These are phyloP conservation scores for Taenioides sp. DNA, from an alignment of 2,797 vertebrate species.

Conservation along the genomic window DNA sequence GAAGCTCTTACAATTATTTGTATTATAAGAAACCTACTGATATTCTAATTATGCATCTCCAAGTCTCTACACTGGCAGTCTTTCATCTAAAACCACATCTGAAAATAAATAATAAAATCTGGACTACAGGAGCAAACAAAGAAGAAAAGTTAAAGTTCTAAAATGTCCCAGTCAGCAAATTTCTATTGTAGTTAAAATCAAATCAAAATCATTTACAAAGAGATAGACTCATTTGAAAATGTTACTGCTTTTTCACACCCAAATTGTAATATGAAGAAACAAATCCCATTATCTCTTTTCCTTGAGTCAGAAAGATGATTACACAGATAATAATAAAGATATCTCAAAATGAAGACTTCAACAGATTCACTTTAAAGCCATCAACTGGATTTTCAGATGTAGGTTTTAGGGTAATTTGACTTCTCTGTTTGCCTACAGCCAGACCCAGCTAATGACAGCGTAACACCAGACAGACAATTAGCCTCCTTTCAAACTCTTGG, in stretches of 20 bases:
- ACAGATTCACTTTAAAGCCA: background rate
- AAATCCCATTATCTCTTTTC: background rate
- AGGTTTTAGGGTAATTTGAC: slow-evolving; percentile 5
- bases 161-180: background rate
- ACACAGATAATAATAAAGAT: background rate
- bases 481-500: slow-evolving; percentile 32
- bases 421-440: slow-evolving; percentile 25
- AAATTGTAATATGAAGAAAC: background rate
- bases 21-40: too few relatives aligned
- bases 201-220: background rate
- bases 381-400: background rate
- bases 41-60: too few relatives aligned
- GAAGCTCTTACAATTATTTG: too few relatives aligned
- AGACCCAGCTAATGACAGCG: slow-evolving; percentile 41
- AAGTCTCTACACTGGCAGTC: too few relatives aligned
- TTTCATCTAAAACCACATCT: too few relatives aligned
- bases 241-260: background rate
- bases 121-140: slow-evolving; percentile 6
- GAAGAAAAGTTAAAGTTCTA: slow-evolving; percentile 16
- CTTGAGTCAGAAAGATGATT: slow-evolving; percentile 5
- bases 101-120: slow-evolving; percentile 1
- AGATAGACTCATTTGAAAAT: background rate
- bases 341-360: background rate
- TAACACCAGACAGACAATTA: slow-evolving; percentile 42
- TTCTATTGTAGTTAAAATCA: background rate